Conservation (phyloP, 2,888 invertebrate genomes). For the Antheraea assamensis region DNA sequence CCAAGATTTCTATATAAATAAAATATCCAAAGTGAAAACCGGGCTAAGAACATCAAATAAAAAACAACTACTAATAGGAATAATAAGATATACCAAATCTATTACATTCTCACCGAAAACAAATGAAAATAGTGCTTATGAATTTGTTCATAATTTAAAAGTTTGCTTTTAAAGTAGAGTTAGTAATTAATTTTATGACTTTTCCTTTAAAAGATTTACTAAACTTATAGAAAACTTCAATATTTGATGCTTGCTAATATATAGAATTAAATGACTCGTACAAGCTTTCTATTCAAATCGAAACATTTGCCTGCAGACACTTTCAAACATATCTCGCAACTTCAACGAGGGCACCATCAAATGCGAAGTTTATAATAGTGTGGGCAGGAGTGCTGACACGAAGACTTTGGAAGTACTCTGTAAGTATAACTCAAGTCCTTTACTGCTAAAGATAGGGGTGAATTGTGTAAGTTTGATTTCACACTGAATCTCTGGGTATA, state of each 20-base stretch:
- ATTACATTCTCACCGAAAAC: too few relatives aligned
- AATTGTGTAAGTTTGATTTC: neutral
- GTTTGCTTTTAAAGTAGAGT: too few relatives aligned
- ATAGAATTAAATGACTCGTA: neutral
- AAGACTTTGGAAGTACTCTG: constrained; percentile 95
- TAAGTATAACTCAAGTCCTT: constrained; percentile 80
- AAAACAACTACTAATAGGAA: too few relatives aligned
- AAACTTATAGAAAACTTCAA: too few relatives aligned
- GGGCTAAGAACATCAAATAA: too few relatives aligned
- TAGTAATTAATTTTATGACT: too few relatives aligned
- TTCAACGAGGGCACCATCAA: constrained; percentile 94
- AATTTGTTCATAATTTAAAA: too few relatives aligned
- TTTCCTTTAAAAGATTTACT: too few relatives aligned
- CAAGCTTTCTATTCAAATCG: constrained; percentile 17
- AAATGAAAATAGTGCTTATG: too few relatives aligned
- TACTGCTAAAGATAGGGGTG: neutral
- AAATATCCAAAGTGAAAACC: too few relatives aligned
- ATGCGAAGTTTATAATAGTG: constrained; percentile 95
- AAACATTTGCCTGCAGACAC: constrained; percentile 63
- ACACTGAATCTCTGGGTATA: neutral
- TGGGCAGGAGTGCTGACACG: constrained; percentile 94
- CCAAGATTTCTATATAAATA: too few relatives aligned
- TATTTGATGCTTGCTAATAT: neutral
- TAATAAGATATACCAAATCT: too few relatives aligned
- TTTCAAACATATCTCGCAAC: constrained; percentile 90